These are phyloP conservation scores for Peromyscus nudipes DNA, from an alignment of 2,797 vertebrate species.

Conservation along the genomic window DNA sequence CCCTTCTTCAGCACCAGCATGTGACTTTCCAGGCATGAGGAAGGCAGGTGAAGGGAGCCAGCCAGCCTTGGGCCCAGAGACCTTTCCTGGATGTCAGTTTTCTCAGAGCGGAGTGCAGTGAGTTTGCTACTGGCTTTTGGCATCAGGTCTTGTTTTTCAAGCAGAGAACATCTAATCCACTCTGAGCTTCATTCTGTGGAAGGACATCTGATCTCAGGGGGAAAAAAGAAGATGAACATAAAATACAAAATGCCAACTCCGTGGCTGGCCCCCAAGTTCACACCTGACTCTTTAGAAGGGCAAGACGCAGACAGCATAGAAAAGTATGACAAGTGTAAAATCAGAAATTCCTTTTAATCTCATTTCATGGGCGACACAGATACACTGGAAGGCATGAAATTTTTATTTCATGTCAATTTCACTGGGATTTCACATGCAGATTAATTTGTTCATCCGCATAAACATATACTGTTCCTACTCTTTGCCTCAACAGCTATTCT, in stretches of 20 bases:
- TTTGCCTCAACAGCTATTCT: slow-evolving; percentile 33
- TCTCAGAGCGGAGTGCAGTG: not conserved
- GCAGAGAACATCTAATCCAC: slow-evolving; percentile 30
- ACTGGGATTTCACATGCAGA: slow-evolving; percentile 79
- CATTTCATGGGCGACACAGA: slow-evolving; percentile 75
- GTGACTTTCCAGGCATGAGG: not conserved
- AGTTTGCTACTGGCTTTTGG: not conserved
- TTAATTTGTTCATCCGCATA: slow-evolving; percentile 76
- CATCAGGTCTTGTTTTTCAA: slow-evolving; percentile 34
- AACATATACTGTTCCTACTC: slow-evolving; percentile 57
- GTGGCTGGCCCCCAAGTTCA: slow-evolving; percentile 15
- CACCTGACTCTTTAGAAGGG: slow-evolving; percentile 15
- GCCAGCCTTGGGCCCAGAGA: not conserved
- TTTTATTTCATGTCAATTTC: slow-evolving; percentile 82
- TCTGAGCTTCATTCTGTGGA: not conserved
- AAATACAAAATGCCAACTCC: slow-evolving; percentile 26
- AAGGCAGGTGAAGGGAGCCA: not conserved
- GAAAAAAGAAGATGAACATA: not conserved
- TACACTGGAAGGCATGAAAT: slow-evolving; percentile 77
- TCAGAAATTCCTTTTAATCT: slow-evolving; percentile 81
- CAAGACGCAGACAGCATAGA: slow-evolving; percentile 29
- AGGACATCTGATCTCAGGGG: slow-evolving; percentile 38
- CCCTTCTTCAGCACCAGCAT: not conserved
- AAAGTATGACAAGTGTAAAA: slow-evolving; percentile 55
- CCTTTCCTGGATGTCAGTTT: not conserved